Evolutionary conservation across 2,797 vertebrate species (phyloP).

Genomic region (Phataginus tricuspis): DNA sequence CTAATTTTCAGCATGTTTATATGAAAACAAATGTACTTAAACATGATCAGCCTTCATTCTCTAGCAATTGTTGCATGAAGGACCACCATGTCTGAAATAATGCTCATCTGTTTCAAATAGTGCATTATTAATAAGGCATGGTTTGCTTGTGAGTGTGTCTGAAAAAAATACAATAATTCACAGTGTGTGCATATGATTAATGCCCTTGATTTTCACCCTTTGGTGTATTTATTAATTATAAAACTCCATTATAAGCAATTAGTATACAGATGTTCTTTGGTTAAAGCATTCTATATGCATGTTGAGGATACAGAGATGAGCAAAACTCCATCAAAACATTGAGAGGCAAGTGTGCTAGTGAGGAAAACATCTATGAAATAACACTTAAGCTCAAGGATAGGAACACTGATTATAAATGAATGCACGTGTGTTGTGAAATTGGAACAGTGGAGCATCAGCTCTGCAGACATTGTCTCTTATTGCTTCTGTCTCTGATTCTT

Average conservation of each 20-base stretch:
- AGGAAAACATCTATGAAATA: too few species aligned
- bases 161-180: neutral
- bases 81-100: neutral
- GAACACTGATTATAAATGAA: neutral
- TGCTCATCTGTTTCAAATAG: neutral
- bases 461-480: rapidly evolving
- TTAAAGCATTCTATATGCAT: neutral
- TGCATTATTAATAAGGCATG: neutral
- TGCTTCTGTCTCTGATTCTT: neutral
- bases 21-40: neutral
- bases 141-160: neutral
- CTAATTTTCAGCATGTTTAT: neutral
- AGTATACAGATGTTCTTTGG: neutral
- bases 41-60: neutral
- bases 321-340: neutral
- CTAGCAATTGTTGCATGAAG: neutral
- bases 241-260: neutral
- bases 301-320: neutral
- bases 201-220: neutral
- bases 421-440: neutral
- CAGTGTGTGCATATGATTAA: neutral
- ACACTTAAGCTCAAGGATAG: neutral
- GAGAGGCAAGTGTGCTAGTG: neutral
- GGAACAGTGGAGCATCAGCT: neutral
- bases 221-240: neutral